phyloP scores from a whole-genome alignment of 2,888 invertebrate species.

The Trissolcus japonicus region DNA sequence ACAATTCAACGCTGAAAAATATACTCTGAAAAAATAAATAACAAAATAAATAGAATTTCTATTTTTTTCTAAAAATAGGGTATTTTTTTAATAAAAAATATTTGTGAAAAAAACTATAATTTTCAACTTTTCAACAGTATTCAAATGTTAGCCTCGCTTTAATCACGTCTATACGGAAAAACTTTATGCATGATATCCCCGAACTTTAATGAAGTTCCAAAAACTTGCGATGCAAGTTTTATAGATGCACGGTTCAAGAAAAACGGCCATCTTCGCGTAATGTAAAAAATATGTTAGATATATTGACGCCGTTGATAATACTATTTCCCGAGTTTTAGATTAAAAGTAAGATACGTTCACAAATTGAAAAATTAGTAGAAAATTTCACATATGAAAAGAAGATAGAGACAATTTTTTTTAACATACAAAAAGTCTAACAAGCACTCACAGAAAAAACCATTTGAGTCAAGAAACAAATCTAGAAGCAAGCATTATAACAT shows the following conservation, averaged over 20 bases:
- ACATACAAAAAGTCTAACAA: background rate
- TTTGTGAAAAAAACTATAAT: background rate
- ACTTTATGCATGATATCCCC: constrained; percentile 47
- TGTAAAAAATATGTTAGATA: constrained; percentile 44
- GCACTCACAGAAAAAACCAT: too few relatives aligned
- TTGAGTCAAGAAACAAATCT: too few relatives aligned
- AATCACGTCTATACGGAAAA: constrained; percentile 10
- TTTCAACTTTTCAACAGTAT: background rate
- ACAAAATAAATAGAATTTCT: background rate
- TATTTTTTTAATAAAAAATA: too few relatives aligned
- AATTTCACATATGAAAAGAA: background rate
- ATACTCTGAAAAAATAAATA: constrained; percentile 17
- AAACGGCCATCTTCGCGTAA: constrained; percentile 30
- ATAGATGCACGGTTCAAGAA: constrained; percentile 34
- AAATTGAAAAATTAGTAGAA: background rate
- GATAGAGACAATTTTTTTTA: background rate
- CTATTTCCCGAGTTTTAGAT: constrained; percentile 27
- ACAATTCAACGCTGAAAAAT: constrained; percentile 46
- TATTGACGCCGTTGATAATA: constrained; percentile 37
- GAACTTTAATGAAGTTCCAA: constrained; percentile 53
- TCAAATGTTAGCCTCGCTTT: constrained; percentile 2
- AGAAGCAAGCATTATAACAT: too few relatives aligned
- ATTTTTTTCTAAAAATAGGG: too few relatives aligned
- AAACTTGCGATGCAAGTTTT: constrained; percentile 46
- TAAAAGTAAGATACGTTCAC: too few relatives aligned